A percentile compares a stretch with the other conserved stretches of the same genome.
Conservation (phyloP, 2,888 invertebrate species). For the Sepiola atlantica region DNA sequence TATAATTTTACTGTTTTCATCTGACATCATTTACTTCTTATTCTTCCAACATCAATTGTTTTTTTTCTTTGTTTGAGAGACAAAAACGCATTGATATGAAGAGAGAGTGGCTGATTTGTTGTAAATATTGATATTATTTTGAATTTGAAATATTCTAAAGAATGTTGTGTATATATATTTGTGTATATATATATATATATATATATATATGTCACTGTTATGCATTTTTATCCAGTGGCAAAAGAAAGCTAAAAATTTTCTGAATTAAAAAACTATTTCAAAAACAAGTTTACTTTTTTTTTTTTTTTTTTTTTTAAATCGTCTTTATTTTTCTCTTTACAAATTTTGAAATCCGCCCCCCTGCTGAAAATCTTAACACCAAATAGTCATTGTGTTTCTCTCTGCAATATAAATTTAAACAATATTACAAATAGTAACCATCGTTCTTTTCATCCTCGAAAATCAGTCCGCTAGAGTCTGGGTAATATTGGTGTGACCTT, state of each 20-base stretch:
- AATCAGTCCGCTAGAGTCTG: no score
- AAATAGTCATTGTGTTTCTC: no score
- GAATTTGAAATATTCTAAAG: background rate
- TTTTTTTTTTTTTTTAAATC: no score
- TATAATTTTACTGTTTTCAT: background rate
- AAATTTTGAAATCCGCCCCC: no score
- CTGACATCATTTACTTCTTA: background rate
- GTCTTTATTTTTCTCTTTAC: no score
- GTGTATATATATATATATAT: no score
- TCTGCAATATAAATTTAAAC: no score
- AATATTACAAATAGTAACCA: no score
- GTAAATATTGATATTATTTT: slow-evolving; percentile 32
- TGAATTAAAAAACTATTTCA: background rate
- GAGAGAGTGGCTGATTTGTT: background rate
- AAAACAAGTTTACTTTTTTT: background rate
- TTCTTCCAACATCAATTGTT: background rate
- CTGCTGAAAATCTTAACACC: no score
- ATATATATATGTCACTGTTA: slow-evolving; percentile 2
- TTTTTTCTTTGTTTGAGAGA: background rate
- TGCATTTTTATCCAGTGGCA: background rate
- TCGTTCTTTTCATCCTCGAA: no score
- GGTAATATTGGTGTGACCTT: no score
- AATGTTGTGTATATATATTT: slow-evolving; percentile 32
- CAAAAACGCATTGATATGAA: background rate
- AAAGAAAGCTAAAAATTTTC: background rate